Percentiles rank a stretch among this genome's conserved stretches.
Conservation (phyloP, 1,140 invertebrate genomes). For the Temnothorax curvispinosus region DNA sequence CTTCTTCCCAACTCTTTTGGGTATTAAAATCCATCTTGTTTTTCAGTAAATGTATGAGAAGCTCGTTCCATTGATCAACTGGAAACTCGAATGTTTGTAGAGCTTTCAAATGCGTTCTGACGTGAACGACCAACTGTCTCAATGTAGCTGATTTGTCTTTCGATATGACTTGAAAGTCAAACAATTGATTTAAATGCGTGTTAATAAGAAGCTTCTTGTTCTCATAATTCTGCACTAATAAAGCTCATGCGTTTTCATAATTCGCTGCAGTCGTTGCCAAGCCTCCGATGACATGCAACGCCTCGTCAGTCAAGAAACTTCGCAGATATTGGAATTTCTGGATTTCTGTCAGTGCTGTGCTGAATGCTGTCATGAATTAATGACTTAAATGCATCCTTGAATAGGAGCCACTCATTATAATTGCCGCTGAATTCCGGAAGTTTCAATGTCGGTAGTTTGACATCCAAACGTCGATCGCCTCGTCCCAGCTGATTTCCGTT, state of each 20-base stretch:
- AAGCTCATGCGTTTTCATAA: background rate
- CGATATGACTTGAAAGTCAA: background rate
- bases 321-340: conserved; percentile 7
- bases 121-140: no score
- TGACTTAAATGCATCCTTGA: background rate
- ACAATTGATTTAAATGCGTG: background rate
- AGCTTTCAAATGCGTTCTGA: no score
- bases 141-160: no score
- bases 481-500: no score
- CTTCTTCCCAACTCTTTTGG: background rate
- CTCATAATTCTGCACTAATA: background rate
- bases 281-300: background rate
- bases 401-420: background rate
- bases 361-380: background rate
- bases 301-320: background rate
- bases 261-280: background rate
- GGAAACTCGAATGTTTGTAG: no score
- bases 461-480: no score
- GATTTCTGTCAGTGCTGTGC: background rate
- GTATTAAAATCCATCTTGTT: background rate
- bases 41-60: no score
- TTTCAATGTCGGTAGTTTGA: background rate
- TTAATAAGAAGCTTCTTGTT: background rate
- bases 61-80: no score
- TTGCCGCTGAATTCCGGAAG: background rate